Evolutionary conservation across 2,797 vertebrate genomes (phyloP).

Genomic region (Sebastes hubbsi): DNA sequence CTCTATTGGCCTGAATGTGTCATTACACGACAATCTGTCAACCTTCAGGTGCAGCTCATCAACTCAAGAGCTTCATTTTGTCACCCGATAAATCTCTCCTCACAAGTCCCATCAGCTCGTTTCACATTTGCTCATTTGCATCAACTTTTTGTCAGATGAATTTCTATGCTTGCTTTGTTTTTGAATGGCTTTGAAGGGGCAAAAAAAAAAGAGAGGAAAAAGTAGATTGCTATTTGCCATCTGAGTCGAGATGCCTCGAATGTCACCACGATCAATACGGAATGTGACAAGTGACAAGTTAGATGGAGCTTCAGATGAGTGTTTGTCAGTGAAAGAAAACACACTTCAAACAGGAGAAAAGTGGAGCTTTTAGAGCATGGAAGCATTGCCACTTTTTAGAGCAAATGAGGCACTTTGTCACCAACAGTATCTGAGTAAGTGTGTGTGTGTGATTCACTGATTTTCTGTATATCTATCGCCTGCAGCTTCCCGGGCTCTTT

Average conservation of each 20-base stretch:
- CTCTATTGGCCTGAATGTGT: slow-evolving; percentile 77
- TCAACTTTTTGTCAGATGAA: slow-evolving; percentile 12
- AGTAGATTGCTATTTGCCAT: slow-evolving; percentile 20
- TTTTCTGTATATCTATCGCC: slow-evolving; percentile 67
- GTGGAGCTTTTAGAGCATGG: slow-evolving; percentile 54
- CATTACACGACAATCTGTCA: slow-evolving; percentile 66
- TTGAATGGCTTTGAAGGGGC: slow-evolving; percentile 10
- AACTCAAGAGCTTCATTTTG: slow-evolving; percentile 14
- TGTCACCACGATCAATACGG: slow-evolving; percentile 51
- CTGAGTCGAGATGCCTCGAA: slow-evolving; percentile 32
- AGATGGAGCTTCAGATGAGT: slow-evolving; percentile 53
- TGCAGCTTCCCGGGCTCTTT: slow-evolving; percentile 63
- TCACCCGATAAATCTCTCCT: slow-evolving; percentile 28
- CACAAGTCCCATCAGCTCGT: background rate
- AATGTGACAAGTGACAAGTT: slow-evolving; percentile 43
- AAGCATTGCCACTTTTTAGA: slow-evolving; percentile 59
- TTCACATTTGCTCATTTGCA: slow-evolving; percentile 10
- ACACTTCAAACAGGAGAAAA: slow-evolving; percentile 55
- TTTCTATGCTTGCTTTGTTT: slow-evolving; percentile 14
- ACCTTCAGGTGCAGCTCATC: slow-evolving; percentile 37
- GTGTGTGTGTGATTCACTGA: slow-evolving; percentile 46
- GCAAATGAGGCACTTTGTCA: slow-evolving; percentile 69
- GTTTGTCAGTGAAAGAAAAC: slow-evolving; percentile 49
- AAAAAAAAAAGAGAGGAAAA: background rate
- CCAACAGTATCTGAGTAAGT: slow-evolving; percentile 34